phyloP scores from a whole-genome alignment of 2,888 invertebrate genomes.

The Sarcophaga subvicina region DNA sequence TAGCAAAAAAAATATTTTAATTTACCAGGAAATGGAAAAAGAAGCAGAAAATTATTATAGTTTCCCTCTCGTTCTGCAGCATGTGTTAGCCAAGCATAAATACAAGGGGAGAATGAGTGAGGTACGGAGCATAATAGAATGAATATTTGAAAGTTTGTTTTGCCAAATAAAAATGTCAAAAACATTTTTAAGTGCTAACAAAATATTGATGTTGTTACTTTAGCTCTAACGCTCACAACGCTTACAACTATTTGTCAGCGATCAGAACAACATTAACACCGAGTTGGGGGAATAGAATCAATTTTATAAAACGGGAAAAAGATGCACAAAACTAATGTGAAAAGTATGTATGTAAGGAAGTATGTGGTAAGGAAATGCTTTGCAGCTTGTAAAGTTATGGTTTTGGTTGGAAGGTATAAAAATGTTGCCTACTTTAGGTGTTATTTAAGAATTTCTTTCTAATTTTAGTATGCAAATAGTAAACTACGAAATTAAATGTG shows the following conservation, averaged over 20 bases:
- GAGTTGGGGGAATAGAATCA: not conserved
- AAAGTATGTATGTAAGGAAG: no score
- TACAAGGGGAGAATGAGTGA: not conserved
- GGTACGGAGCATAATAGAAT: not conserved
- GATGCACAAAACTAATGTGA: no score
- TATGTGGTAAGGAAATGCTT: no score
- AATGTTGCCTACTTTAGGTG: no score
- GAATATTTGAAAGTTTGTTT: not conserved
- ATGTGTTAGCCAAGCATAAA: no score
- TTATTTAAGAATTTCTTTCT: no score
- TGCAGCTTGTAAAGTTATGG: no score
- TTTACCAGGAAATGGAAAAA: conserved; percentile 44
- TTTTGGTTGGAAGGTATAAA: no score
- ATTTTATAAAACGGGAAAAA: not conserved
- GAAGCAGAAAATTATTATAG: not conserved
- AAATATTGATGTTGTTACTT: conserved; percentile 35
- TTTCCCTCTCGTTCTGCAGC: not conserved
- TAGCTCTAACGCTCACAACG: not conserved
- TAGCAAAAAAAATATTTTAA: conserved; percentile 14
- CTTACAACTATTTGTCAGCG: not conserved
- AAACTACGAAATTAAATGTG: no score
- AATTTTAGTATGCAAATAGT: no score
- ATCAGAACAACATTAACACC: not conserved
- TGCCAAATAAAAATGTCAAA: conserved; percentile 28
- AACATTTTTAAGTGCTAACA: conserved; percentile 31